A percentile compares a stretch with the other conserved stretches of the same genome.
Evolutionary conservation across 2,797 vertebrate species (phyloP).

Genomic region (Threskiornis aethiopicus): DNA sequence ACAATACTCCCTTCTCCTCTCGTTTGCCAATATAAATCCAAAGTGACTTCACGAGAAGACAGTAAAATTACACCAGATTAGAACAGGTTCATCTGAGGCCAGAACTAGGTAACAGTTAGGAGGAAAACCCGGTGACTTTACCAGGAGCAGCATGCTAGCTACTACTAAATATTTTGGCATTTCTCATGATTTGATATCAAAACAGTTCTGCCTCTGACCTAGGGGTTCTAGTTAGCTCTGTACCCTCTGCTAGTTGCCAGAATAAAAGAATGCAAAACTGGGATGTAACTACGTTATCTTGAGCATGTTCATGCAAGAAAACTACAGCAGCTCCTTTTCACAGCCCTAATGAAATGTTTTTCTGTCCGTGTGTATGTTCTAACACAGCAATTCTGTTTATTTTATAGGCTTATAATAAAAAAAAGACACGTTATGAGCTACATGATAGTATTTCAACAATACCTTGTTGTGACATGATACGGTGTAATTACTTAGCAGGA

Average conservation of each 20-base stretch:
- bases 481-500: constrained; percentile 33
- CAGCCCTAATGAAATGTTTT: neutral
- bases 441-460: constrained; percentile 43
- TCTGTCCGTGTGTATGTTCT: neutral
- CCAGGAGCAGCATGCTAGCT: neutral
- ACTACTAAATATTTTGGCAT: neutral
- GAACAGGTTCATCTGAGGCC: neutral
- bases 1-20: neutral
- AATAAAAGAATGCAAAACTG: neutral
- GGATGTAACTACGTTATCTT: neutral
- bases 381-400: neutral
- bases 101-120: neutral
- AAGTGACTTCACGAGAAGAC: neutral
- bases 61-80: neutral
- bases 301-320: constrained; percentile 4
- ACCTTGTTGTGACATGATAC: constrained; percentile 43
- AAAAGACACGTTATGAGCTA: constrained; percentile 25
- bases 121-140: neutral
- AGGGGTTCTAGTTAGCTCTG: neutral
- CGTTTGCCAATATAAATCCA: neutral
- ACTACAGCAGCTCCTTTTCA: neutral
- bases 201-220: constrained; percentile 18
- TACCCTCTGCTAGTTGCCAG: neutral
- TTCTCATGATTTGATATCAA: neutral
- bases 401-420: constrained; percentile 44